Evolutionary conservation across 2,888 invertebrate genomes (phyloP).

Genomic region (Tenodera sinensis): DNA sequence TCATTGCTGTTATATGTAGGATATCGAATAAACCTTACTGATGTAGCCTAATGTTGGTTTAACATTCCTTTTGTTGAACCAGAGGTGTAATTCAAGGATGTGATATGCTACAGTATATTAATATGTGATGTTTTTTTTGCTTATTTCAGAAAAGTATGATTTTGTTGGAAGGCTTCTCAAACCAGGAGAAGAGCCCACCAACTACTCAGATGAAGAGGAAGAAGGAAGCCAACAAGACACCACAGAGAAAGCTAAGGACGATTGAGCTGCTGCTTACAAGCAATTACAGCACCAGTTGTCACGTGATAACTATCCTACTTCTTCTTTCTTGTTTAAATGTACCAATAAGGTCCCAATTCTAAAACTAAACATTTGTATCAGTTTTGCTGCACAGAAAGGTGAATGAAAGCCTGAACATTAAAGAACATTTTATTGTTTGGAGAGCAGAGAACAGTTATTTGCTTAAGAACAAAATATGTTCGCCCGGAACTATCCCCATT

Average conservation of each 20-base stretch:
- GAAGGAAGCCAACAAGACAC: slow-evolving; percentile 40
- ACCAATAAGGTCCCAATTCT: not conserved
- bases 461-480: not conserved
- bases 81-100: too few species aligned
- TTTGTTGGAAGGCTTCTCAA: slow-evolving; percentile 85
- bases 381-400: not conserved
- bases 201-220: slow-evolving; percentile 87
- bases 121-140: too few species aligned
- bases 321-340: not conserved
- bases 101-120: too few species aligned
- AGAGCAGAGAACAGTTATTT: not conserved
- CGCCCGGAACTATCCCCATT: not conserved
- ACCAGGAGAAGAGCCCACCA: slow-evolving; percentile 85
- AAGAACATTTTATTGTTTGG: not conserved
- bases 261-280: slow-evolving; percentile 30
- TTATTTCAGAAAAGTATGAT: slow-evolving; percentile 83
- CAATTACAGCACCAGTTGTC: not conserved
- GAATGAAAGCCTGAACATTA: not conserved
- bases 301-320: not conserved
- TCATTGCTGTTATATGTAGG: too few species aligned
- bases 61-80: too few species aligned
- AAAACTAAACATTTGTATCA: not conserved
- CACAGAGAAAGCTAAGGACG: slow-evolving; percentile 46
- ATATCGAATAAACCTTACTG: too few species aligned
- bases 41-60: too few species aligned